phyloP scores from a whole-genome alignment of 2,888 invertebrate species.

The Agapostemon virescens region DNA sequence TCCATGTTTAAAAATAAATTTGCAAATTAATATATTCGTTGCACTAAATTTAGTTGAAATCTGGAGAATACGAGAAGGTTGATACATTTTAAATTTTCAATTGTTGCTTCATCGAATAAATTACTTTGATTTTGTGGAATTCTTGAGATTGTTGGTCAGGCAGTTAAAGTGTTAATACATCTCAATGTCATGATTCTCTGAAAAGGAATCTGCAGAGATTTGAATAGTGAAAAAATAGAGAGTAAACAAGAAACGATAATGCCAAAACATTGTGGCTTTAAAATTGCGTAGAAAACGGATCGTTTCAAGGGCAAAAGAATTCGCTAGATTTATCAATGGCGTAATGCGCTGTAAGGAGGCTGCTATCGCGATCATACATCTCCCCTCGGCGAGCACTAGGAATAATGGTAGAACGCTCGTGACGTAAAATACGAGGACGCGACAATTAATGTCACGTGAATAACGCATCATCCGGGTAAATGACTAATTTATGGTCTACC shows the following conservation, averaged over 20 bases:
- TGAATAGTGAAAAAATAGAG: neutral
- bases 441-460: constrained; percentile 33
- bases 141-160: too few relatives aligned
- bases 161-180: neutral
- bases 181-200: neutral
- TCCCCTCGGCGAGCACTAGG: neutral
- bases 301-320: neutral
- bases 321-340: neutral
- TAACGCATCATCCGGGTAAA: constrained; percentile 27
- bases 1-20: too few relatives aligned
- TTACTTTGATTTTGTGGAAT: too few relatives aligned
- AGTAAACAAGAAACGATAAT: neutral
- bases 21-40: too few relatives aligned
- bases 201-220: neutral
- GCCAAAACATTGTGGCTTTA: neutral
- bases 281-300: neutral
- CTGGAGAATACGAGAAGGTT: too few relatives aligned
- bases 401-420: neutral
- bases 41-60: too few relatives aligned
- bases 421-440: constrained; percentile 10
- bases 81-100: too few relatives aligned
- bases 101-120: too few relatives aligned
- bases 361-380: constrained; percentile 8
- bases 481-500: constrained; percentile 41
- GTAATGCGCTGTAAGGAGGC: constrained; percentile 10